Evolutionary conservation across 2,888 invertebrate species (phyloP), one percentile per base, ranked within the genome.

Genomic region (Tetrapedia diversipes): DNA sequence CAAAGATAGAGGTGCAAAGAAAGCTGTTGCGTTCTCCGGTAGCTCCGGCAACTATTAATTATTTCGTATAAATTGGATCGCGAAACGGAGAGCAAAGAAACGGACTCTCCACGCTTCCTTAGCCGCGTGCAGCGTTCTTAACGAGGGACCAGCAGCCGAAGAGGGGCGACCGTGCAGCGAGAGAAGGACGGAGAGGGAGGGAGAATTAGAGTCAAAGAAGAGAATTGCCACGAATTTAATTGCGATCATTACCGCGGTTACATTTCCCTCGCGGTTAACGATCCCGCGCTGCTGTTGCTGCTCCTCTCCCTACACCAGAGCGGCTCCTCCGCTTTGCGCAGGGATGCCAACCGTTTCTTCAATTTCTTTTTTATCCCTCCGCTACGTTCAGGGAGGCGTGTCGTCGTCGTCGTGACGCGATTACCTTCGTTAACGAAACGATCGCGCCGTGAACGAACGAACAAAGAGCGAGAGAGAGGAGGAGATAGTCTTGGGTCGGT

Each of bases 151-250:
- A 47, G 41, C 24, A 22, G 4, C 11, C 10, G 7, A 43, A 47
- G 8, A 56, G n/a, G 19, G 14, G 7, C 7, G 1, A 11, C n/a
- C n/a, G n/a, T n/a, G n/a, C n/a, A 11, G 6, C 3, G 22, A 29
- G 16, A 11, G 47, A 54, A 1, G 49, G 43, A 34, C 22, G 0
- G 10, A 24, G 22, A 19, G 54, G 14, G 56, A 24, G 10, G 29
- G 16, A 19, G 65, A 73, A 60, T 61, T 10, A 56, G 37, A 43
- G 56, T 65, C 59, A 32, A 53, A 61, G 68, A 72, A 63, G 49
- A 49, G 67, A 69, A 65, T 59, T 45, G 45, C 53, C 60, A 54
- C 69, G 69, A 83, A 81, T 82, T 70, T 82, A 82, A 82, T 83
- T 77, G 72, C 64, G 51, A 68, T 78, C 69, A 76, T 82, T 82